Conservation (phyloP, 2,113 vertebrate genomes). For the Fulmarus glacialis region DNA sequence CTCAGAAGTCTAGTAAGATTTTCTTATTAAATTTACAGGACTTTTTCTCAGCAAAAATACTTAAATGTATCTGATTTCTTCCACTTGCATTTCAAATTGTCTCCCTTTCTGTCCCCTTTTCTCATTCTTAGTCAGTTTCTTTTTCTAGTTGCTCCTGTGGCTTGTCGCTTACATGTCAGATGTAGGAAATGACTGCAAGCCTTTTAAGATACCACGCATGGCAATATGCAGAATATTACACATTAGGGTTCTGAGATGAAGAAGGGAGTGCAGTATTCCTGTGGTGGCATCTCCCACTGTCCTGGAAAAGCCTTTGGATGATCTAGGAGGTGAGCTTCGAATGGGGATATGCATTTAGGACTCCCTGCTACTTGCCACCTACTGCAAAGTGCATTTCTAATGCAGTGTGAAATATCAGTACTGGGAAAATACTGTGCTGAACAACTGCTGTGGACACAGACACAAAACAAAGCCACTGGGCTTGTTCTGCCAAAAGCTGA, state of each 20-base stretch:
- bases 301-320: neutral
- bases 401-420: neutral
- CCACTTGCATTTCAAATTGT: neutral
- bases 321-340: neutral
- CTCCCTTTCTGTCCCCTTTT: neutral
- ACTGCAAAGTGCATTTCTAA: neutral
- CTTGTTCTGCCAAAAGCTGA: neutral
- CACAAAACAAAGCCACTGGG: neutral
- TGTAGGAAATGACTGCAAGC: neutral
- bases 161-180: neutral
- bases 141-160: neutral
- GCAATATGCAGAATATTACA: neutral
- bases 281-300: neutral
- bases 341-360: neutral
- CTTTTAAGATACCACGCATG: neutral
- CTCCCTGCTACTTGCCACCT: neutral
- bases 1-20: neutral
- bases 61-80: neutral
- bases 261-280: neutral
- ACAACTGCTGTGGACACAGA: neutral
- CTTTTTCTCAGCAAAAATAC: neutral
- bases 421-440: neutral
- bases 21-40: neutral
- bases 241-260: neutral
- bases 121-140: neutral